Percentiles rank a stretch among this genome's conserved stretches.
These are phyloP conservation scores for Hydrolagus colliei DNA, from an alignment of 2,797 vertebrate genomes.

Conservation along the genomic window DNA sequence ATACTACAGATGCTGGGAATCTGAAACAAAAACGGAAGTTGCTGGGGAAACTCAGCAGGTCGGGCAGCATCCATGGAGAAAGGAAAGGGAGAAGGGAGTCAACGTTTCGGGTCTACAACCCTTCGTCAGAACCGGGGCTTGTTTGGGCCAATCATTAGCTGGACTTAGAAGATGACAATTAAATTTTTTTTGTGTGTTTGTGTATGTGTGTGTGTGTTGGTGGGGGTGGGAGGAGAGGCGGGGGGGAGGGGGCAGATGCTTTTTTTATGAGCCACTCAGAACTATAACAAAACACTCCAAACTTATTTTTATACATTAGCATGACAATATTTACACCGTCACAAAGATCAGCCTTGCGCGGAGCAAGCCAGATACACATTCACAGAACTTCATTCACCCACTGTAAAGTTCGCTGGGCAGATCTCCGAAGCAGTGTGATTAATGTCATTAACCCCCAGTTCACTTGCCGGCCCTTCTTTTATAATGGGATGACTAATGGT, in stretches of 20 bases:
- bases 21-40: no score
- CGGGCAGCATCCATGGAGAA: no score
- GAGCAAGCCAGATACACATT: background rate
- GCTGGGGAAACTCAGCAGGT: no score
- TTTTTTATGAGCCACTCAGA: background rate
- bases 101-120: no score
- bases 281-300: background rate
- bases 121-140: no score
- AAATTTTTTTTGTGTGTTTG: background rate
- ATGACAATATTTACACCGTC: background rate
- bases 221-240: background rate
- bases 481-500: conserved; percentile 18
- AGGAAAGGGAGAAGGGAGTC: no score
- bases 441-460: conserved; percentile 27
- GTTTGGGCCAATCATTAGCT: background rate
- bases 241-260: background rate
- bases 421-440: background rate
- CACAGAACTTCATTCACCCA: background rate
- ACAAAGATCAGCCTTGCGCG: background rate
- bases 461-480: conserved; percentile 21
- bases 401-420: conserved; percentile 2
- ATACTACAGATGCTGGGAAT: no score
- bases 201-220: background rate
- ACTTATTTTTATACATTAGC: background rate
- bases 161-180: background rate